Evolutionary conservation across 2,797 vertebrate genomes (phyloP).

Genomic region (Chelmon rostratus): DNA sequence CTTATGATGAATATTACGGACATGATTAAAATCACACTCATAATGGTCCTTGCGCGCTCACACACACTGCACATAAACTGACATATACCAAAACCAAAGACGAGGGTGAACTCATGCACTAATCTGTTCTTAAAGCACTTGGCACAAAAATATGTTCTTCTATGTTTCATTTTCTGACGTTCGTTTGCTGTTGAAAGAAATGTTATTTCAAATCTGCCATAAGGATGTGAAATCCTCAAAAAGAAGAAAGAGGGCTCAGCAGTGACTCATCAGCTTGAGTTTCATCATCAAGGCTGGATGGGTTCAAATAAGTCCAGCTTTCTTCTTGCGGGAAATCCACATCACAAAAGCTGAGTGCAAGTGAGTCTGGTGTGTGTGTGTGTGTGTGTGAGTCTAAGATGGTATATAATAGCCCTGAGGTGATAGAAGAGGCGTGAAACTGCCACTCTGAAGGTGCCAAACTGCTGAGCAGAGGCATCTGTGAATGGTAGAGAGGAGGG

Average conservation of each 20-base stretch:
- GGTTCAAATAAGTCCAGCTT: constrained; percentile 37
- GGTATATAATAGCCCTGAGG: constrained; percentile 51
- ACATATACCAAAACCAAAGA: not conserved
- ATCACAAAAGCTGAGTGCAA: constrained; percentile 29
- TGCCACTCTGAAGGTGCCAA: constrained; percentile 66
- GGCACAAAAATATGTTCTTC: constrained; percentile 19
- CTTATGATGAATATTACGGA: constrained; percentile 82
- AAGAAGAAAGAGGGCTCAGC: constrained; percentile 13
- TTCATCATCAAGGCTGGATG: constrained; percentile 22
- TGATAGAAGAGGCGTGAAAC: constrained; percentile 59
- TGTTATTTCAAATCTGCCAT: constrained; percentile 19
- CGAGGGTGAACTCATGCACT: constrained; percentile 20
- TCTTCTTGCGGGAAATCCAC: constrained; percentile 48
- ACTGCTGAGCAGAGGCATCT: constrained; percentile 50
- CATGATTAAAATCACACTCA: constrained; percentile 40
- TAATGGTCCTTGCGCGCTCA: not conserved
- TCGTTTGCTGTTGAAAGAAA: constrained; percentile 15
- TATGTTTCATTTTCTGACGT: not conserved
- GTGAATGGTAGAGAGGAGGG: constrained; percentile 15
- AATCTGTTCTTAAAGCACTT: constrained; percentile 20
- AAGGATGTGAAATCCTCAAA: constrained; percentile 23
- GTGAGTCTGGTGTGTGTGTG: not conserved
- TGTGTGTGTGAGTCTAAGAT: constrained; percentile 34
- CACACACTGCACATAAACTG: not conserved
- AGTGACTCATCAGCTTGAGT: constrained; percentile 37